These are phyloP conservation scores for Brienomyrus longianalis DNA, from an alignment of 2,113 vertebrate species.

Conservation along the genomic window DNA sequence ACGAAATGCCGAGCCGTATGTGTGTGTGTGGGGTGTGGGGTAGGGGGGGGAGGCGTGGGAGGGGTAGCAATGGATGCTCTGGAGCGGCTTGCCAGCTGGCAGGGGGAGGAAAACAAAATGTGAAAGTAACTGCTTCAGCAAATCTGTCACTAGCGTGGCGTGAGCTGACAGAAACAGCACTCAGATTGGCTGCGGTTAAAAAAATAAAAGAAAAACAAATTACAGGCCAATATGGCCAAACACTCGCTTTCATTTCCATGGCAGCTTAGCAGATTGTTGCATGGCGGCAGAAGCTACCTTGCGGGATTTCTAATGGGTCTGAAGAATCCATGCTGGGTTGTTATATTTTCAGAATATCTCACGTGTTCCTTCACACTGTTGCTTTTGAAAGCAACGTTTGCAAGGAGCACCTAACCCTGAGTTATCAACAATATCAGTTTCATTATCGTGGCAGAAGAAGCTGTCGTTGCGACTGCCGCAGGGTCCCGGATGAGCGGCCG, in stretches of 20 bases:
- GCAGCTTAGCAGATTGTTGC: not conserved
- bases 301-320: not conserved
- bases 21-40: not conserved
- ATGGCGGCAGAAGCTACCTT: not conserved
- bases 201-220: not conserved
- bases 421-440: not conserved
- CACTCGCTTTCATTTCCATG: not conserved
- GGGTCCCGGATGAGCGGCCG: not conserved
- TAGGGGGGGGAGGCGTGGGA: no score
- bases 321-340: not conserved
- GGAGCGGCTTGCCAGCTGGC: not conserved
- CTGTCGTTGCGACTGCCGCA: not conserved
- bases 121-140: constrained; percentile 6
- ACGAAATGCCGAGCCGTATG: not conserved
- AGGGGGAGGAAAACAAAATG: not conserved
- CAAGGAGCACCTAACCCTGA: not conserved
- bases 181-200: not conserved
- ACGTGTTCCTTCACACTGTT: not conserved
- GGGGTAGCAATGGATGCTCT: not conserved
- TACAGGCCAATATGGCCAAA: not conserved
- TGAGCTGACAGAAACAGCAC: not conserved
- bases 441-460: not conserved
- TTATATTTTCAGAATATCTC: not conserved
- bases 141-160: not conserved
- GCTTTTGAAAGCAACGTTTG: not conserved